Percentiles rank a stretch among this genome's conserved stretches.
Conservation (phyloP, 2,888 invertebrate genomes). For the Ochlodes sylvanus region DNA sequence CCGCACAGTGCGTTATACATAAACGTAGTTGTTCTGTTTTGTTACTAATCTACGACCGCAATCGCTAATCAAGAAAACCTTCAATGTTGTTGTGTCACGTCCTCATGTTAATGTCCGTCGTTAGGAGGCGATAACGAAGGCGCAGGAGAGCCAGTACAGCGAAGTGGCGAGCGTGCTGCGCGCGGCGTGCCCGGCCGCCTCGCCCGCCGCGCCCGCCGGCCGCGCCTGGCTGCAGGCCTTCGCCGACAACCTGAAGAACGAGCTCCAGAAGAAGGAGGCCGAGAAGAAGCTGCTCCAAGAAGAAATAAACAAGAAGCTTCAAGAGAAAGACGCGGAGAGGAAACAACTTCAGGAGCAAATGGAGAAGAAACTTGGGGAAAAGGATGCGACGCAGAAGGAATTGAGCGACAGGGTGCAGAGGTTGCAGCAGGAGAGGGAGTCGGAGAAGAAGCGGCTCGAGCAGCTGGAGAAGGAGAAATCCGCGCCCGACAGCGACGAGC, state of each 20-base stretch:
- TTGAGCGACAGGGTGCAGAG: slow-evolving; percentile 40
- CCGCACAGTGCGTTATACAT: background rate
- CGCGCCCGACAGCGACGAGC: slow-evolving; percentile 45
- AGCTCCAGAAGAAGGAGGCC: slow-evolving; percentile 52
- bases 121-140: slow-evolving; percentile 73
- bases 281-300: slow-evolving; percentile 43
- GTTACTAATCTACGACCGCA: background rate
- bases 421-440: slow-evolving; percentile 39
- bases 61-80: too few relatives aligned
- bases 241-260: slow-evolving; percentile 63
- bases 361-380: slow-evolving; percentile 43
- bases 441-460: slow-evolving; percentile 34
- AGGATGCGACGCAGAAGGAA: slow-evolving; percentile 43
- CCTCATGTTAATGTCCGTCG: background rate
- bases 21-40: background rate
- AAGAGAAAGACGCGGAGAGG: slow-evolving; percentile 46
- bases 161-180: slow-evolving; percentile 76
- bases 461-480: slow-evolving; percentile 31
- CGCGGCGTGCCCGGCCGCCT: slow-evolving; percentile 61
- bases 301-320: slow-evolving; percentile 41
- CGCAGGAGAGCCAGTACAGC: slow-evolving; percentile 87
- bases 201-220: slow-evolving; percentile 54
- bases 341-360: slow-evolving; percentile 42
- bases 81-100: background rate
- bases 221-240: slow-evolving; percentile 65